These are phyloP conservation scores for Nemotelus nigrinus DNA, from an alignment of 2,888 invertebrate species.

Conservation along the genomic window DNA sequence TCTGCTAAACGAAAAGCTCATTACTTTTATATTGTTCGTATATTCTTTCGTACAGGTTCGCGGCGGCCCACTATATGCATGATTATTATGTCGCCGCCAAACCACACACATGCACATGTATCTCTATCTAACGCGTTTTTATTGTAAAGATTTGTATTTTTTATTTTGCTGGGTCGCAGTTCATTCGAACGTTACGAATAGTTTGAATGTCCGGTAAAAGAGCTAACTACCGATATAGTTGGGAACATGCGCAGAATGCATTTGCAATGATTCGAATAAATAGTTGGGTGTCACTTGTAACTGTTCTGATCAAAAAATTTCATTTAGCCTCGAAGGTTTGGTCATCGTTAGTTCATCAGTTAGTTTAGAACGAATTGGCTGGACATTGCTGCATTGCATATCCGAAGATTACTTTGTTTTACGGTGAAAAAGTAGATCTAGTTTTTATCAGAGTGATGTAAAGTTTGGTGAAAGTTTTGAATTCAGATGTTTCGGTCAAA, in stretches of 20 bases:
- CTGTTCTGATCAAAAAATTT: constrained; percentile 37
- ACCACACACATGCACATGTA: not conserved
- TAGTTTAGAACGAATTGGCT: constrained; percentile 44
- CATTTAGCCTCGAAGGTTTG: constrained; percentile 43
- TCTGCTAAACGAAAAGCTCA: constrained; percentile 52
- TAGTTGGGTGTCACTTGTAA: constrained; percentile 41
- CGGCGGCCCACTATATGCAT: not conserved
- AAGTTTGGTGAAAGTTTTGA: not conserved
- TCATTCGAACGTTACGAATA: not conserved
- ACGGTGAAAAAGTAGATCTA: not conserved
- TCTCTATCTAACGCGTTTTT: not conserved
- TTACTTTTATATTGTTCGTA: constrained; percentile 46
- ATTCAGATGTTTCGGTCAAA: not conserved
- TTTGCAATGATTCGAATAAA: constrained; percentile 36
- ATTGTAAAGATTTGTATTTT: not conserved
- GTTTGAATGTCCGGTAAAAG: too few species aligned
- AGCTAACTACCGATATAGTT: constrained; percentile 1
- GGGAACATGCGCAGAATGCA: constrained; percentile 31
- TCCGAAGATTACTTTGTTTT: not conserved
- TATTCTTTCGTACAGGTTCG: constrained; percentile 29
- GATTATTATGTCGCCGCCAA: not conserved
- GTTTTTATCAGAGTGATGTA: not conserved
- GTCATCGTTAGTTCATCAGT: constrained; percentile 46
- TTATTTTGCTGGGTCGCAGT: not conserved
- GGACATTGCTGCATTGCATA: not conserved